Conservation (phyloP, 2,113 vertebrate species). For the Brachyhypopomus occidentalis region DNA sequence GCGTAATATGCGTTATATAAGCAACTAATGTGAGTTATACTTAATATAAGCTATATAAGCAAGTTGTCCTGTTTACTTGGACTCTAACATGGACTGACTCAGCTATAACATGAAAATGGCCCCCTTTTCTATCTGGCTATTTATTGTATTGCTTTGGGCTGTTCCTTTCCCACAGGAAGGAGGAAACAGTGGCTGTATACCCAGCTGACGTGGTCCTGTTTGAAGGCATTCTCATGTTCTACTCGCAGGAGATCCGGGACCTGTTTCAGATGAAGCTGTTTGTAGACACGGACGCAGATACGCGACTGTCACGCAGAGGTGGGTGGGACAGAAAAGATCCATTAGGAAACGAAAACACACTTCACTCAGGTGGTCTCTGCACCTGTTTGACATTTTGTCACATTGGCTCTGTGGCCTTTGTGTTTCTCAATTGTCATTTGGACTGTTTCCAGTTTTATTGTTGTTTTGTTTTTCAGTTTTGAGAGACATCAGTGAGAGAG, state of each 20-base stretch:
- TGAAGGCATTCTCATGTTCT: constrained; percentile 92
- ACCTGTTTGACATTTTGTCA: background rate
- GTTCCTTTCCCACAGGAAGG: constrained; percentile 76
- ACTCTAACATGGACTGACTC: too few relatives aligned
- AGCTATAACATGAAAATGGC: too few relatives aligned
- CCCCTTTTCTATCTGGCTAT: background rate
- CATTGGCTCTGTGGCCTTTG: background rate
- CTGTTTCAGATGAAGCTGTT: constrained; percentile 97
- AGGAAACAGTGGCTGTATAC: constrained; percentile 87
- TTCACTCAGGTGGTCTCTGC: too few relatives aligned
- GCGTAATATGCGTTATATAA: too few relatives aligned
- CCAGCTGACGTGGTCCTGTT: constrained; percentile 93
- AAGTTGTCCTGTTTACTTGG: too few relatives aligned
- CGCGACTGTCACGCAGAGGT: constrained; percentile 91
- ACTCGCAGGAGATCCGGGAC: constrained; percentile 89
- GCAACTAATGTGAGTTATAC: too few relatives aligned
- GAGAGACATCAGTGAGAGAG: constrained; percentile 88
- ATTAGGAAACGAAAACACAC: too few relatives aligned
- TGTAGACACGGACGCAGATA: constrained; percentile 91
- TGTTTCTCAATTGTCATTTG: background rate
- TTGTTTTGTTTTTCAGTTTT: constrained; percentile 74
- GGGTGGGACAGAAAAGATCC: constrained; percentile 22
- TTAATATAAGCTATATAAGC: too few relatives aligned
- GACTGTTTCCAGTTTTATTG: background rate
- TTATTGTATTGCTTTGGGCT: background rate